Evolutionary conservation across 2,113 vertebrate genomes (phyloP), one percentile per base, ranked within the genome.

Genomic region (Maccullochella peelii): DNA sequence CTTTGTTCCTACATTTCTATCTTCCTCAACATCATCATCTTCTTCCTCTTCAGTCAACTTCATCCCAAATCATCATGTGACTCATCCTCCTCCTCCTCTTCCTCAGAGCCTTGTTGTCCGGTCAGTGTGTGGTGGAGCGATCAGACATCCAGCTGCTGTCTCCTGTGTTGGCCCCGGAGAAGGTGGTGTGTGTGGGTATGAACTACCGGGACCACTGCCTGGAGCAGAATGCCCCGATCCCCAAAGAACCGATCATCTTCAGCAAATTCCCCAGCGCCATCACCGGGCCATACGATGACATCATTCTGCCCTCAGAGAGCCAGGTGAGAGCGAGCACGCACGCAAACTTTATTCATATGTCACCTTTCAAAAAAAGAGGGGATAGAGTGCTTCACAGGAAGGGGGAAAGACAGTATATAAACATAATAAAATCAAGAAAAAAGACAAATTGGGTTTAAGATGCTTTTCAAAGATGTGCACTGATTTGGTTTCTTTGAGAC

Each of bases 231-330:
- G 95, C 91, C 9, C 94, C 91, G 0, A 93, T 97, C 75, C 98
- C 98, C 12, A 90, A 78, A 68, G 96, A 99, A 23, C 98, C 98
- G 1, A 93, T 99, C 92, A 97, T 99, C 93, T 99, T 99, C 94
- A 99, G 93, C 97, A 99, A 99, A 93, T 99, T 99, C 75, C 88
- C 96, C 93, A 99, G 96, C 10, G 89, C 96, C 90, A 97, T 99
- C 73, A 91, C 95, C 0, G 98, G 98, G 0, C 98, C 98, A 4
- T 97, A 95, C 0, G 96, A 98, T 1, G 91, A 97, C 77, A 96
- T 99, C 15, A 5, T 94, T 57, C 95, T 96, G 77, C 98, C 98
- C 0, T 23, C 91, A 0, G 92, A 97, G 86, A 99, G 96, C 92
- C 85, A 93, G 74, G 98, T 98, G 69, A 91, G 83, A 50, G 2